Evolutionary conservation across 2,113 vertebrate species (phyloP).

Genomic region (Oenanthe melanoleuca): DNA sequence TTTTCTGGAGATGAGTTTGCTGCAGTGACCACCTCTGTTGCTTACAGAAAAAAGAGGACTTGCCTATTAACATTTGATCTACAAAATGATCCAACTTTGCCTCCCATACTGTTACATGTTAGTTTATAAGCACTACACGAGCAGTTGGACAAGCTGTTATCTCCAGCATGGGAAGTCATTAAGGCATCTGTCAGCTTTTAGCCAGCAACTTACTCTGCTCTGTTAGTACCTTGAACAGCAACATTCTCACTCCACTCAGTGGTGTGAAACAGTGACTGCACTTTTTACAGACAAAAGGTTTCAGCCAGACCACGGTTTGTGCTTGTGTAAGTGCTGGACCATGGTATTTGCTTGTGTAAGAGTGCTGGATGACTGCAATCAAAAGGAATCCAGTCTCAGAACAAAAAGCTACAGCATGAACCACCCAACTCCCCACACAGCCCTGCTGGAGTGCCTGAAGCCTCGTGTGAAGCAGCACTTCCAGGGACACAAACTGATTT

Average conservation of each 20-base stretch:
- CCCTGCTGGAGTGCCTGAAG: background rate
- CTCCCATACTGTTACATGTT: background rate
- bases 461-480: background rate
- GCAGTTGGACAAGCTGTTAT: background rate
- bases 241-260: background rate
- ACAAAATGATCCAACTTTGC: background rate
- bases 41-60: background rate
- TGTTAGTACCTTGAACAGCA: background rate
- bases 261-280: background rate
- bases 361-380: background rate
- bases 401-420: background rate
- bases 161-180: constrained; percentile 45
- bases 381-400: background rate
- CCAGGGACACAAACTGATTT: background rate
- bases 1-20: background rate
- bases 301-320: background rate
- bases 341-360: background rate
- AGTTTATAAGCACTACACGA: background rate
- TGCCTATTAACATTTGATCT: background rate
- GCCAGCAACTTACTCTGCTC: background rate
- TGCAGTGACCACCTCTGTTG: constrained; percentile 1
- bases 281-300: background rate
- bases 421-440: background rate
- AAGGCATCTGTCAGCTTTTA: constrained; percentile 65
- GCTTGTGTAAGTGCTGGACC: background rate